Evolutionary conservation across 2,888 invertebrate genomes (phyloP).

Genomic region (Oconnorella tubifera): DNA sequence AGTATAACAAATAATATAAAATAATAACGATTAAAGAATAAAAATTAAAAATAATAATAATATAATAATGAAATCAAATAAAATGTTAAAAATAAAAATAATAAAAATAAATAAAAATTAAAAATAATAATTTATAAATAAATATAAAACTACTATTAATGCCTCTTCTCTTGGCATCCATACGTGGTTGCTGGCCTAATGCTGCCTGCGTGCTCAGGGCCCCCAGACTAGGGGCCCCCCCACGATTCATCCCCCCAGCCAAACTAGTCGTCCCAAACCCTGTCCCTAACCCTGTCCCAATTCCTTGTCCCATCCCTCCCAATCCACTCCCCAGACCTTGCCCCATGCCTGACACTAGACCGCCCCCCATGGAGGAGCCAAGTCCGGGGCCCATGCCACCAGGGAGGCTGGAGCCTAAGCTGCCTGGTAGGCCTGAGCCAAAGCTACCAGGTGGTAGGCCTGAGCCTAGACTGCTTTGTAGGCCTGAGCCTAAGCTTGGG

Average conservation of each 20-base stretch:
- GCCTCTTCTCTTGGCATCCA: not conserved
- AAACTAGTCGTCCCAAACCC: slow-evolving; percentile 10
- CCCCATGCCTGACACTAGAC: not conserved
- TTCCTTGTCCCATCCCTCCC: slow-evolving; percentile 6
- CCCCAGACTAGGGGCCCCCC: slow-evolving; percentile 41
- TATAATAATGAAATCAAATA: no score
- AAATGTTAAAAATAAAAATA: no score
- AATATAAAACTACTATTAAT: no score
- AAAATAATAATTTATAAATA: no score
- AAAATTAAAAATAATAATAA: no score
- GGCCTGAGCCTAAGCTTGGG: slow-evolving; percentile 4
- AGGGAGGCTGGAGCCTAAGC: not conserved
- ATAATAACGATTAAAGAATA: no score
- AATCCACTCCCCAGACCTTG: not conserved
- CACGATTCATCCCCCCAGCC: slow-evolving; percentile 20
- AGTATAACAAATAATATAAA: no score
- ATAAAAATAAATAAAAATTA: no score
- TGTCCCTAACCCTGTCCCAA: slow-evolving; percentile 19
- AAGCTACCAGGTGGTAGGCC: not conserved
- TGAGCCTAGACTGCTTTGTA: not conserved
- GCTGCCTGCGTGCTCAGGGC: slow-evolving; percentile 39
- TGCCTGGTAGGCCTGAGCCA: not conserved
- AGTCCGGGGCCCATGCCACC: not conserved
- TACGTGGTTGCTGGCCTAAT: slow-evolving; percentile 11
- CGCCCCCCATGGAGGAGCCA: not conserved